Percentiles rank a stretch among this genome's conserved stretches.
Evolutionary conservation across 2,797 vertebrate genomes (phyloP).

Genomic region (Peromyscus attwateri): DNA sequence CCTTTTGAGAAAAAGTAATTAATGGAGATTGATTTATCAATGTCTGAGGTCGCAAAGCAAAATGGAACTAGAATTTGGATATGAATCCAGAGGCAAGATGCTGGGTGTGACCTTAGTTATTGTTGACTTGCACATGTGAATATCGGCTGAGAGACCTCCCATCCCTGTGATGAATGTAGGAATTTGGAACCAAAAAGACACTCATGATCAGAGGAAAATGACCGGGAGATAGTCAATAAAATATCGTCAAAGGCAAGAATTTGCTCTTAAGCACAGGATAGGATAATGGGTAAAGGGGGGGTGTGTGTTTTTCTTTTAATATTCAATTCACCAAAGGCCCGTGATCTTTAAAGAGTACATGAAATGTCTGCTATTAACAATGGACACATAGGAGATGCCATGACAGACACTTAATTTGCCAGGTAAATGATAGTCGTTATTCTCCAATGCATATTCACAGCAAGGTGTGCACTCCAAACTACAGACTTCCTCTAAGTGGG

Average conservation of each 20-base stretch:
- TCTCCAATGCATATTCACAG: not conserved
- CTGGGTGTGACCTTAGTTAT: not conserved
- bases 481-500: not conserved
- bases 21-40: not conserved
- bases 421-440: conserved; percentile 27
- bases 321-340: conserved; percentile 47
- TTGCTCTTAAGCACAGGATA: conserved; percentile 41
- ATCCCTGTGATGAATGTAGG: not conserved
- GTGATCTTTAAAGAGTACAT: conserved; percentile 23
- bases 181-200: not conserved
- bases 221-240: not conserved
- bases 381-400: not conserved
- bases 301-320: conserved; percentile 6
- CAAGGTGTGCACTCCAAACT: not conserved
- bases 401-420: conserved; percentile 38
- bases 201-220: not conserved
- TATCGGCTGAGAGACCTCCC: not conserved
- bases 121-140: not conserved
- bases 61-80: conserved; percentile 5
- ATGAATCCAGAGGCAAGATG: not conserved
- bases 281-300: conserved; percentile 12
- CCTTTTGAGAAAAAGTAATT: conserved; percentile 33
- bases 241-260: not conserved
- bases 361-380: conserved; percentile 14
- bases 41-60: not conserved